Conservation (phyloP, 2,113 vertebrate species). For the Anolis sagrei region DNA sequence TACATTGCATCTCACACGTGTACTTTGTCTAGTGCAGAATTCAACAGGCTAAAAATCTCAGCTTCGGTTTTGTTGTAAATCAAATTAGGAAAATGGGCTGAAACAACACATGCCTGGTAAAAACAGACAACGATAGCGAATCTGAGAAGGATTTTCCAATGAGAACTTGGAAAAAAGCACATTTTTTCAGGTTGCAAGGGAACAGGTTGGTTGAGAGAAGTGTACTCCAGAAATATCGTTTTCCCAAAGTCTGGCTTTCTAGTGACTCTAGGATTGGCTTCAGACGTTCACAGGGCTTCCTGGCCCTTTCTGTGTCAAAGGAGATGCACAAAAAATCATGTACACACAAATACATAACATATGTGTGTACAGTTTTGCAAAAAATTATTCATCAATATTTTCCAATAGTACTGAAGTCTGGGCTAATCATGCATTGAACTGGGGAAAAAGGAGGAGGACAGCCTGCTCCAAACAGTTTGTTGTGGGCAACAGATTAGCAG, state of each 20-base stretch:
- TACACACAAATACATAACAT: neutral
- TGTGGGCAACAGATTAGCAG: neutral
- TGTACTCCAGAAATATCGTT: neutral
- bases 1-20: neutral
- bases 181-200: too few species aligned
- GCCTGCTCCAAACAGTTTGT: neutral
- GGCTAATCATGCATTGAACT: neutral
- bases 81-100: neutral
- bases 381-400: neutral
- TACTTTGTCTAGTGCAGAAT: neutral
- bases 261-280: too few species aligned
- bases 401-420: neutral
- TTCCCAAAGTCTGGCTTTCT: too few species aligned
- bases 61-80: neutral
- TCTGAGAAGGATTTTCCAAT: neutral
- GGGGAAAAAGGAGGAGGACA: neutral
- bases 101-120: neutral
- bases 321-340: neutral
- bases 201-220: neutral
- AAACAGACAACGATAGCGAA: neutral
- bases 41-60: neutral
- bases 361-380: neutral
- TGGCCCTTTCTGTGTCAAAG: neutral
- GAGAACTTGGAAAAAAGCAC: neutral
- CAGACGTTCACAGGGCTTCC: too few species aligned